Conservation (phyloP, 2,113 vertebrate genomes). For the Notothenia coriiceps region DNA sequence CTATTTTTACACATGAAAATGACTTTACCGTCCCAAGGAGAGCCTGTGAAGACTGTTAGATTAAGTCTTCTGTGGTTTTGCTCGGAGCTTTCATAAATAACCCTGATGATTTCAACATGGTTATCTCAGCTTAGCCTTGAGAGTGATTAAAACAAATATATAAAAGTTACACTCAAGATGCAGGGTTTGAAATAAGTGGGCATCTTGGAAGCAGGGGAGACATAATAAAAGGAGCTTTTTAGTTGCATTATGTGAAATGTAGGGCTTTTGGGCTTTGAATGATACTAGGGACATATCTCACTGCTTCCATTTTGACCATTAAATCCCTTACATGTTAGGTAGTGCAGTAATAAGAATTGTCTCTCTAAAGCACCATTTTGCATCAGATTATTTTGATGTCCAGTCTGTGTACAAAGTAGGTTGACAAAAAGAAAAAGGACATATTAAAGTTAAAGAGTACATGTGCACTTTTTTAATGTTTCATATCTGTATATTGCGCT, state of each 20-base stretch:
- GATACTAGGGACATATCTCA: background rate
- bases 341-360: background rate
- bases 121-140: background rate
- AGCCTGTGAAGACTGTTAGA: too few species aligned
- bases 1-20: too few species aligned
- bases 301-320: background rate
- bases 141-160: background rate
- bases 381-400: background rate
- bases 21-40: too few species aligned
- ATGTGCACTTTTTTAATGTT: too few species aligned
- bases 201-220: background rate
- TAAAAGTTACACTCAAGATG: background rate
- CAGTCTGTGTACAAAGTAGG: background rate
- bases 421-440: too few species aligned
- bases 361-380: constrained; percentile 7
- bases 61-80: too few species aligned
- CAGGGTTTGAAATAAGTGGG: background rate
- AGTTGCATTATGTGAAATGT: background rate
- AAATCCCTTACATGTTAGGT: background rate
- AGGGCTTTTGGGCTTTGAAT: constrained; percentile 9
- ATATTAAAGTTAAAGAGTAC: too few species aligned
- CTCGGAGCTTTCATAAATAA: too few species aligned
- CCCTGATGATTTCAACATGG: too few species aligned
- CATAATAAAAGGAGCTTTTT: constrained; percentile 15
- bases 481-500: too few species aligned